Evolutionary conservation across 2,797 vertebrate genomes (phyloP).

Genomic region (Myotis vivesi): DNA sequence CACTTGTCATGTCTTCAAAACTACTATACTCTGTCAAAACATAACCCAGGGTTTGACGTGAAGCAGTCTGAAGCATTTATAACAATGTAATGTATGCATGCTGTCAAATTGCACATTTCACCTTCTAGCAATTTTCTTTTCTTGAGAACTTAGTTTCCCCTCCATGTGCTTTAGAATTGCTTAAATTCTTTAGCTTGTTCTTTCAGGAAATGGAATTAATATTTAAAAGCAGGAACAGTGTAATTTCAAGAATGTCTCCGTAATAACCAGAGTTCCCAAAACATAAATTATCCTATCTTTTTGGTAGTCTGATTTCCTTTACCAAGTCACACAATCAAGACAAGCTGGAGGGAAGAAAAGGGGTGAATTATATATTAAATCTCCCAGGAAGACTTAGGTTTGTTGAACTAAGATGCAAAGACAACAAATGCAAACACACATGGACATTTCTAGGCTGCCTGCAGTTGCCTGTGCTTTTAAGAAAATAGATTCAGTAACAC

Average conservation of each 20-base stretch:
- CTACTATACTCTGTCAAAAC: constrained; percentile 47
- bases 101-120: neutral
- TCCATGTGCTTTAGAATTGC: constrained; percentile 38
- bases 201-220: constrained; percentile 70
- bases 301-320: constrained; percentile 10
- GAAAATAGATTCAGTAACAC: neutral
- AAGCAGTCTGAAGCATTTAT: constrained; percentile 17
- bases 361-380: neutral
- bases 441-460: neutral
- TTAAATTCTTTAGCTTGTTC: constrained; percentile 55
- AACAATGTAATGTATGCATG: neutral
- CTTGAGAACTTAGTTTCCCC: constrained; percentile 53
- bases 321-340: neutral
- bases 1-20: constrained; percentile 40
- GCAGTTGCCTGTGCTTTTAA: neutral
- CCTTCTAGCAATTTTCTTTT: constrained; percentile 51
- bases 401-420: neutral
- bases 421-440: constrained; percentile 1
- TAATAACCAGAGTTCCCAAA: constrained; percentile 35
- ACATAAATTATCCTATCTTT: constrained; percentile 43
- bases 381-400: neutral
- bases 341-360: neutral
- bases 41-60: neutral
- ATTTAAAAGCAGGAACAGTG: constrained; percentile 51
- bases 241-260: constrained; percentile 44